Conservation (phyloP, 2,797 vertebrate species). For the Chaetodon trifasciatus region DNA sequence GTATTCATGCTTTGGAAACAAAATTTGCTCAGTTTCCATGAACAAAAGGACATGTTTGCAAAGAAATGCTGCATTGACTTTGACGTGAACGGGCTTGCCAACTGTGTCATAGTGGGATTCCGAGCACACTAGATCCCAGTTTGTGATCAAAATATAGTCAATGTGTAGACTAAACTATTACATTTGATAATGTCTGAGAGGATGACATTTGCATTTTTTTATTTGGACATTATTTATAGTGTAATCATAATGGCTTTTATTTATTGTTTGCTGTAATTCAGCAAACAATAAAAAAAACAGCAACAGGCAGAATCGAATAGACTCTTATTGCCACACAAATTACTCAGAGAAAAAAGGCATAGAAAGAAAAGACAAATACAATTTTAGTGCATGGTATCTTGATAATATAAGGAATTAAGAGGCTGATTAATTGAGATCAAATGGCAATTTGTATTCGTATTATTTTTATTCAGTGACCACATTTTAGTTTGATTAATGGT, state of each 20-base stretch:
- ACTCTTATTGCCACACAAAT: neutral
- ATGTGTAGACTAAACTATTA: neutral
- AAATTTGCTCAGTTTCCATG: constrained; percentile 34
- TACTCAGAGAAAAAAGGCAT: neutral
- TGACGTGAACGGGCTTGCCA: constrained; percentile 29
- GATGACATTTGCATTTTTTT: neutral
- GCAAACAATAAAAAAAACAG: neutral
- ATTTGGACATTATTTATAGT: neutral
- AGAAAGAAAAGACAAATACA: neutral
- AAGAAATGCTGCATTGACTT: constrained; percentile 12
- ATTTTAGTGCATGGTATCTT: neutral
- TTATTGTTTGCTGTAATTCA: neutral
- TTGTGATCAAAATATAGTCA: constrained; percentile 19
- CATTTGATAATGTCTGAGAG: neutral
- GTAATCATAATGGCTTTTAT: neutral
- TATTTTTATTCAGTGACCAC: neutral
- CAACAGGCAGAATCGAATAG: neutral
- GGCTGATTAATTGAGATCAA: constrained; percentile 9
- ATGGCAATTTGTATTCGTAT: neutral
- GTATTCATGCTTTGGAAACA: constrained; percentile 19
- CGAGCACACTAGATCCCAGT: neutral
- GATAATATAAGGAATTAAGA: neutral
- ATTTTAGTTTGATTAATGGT: constrained; percentile 9
- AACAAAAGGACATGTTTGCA: constrained; percentile 47
- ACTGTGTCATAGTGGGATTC: constrained; percentile 7